Conservation (phyloP, 2,888 invertebrate genomes). For the Carabus problematicus region DNA sequence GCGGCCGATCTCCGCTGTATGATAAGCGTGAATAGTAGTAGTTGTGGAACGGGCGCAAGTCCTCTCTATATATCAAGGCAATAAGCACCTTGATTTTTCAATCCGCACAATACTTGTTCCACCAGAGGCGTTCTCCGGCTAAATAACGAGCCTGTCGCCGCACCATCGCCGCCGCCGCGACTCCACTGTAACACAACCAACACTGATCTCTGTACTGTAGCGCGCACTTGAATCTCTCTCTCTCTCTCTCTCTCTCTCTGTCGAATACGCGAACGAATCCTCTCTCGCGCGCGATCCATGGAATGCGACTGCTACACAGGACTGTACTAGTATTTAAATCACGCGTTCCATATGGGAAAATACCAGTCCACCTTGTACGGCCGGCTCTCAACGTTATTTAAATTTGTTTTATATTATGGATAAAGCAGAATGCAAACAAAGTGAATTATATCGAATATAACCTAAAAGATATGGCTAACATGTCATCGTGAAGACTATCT, state of each 20-base stretch:
- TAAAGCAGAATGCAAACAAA: too few relatives aligned
- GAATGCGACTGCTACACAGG: slow-evolving; percentile 12
- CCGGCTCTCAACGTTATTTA: too few relatives aligned
- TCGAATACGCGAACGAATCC: slow-evolving; percentile 7
- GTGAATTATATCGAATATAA: too few relatives aligned
- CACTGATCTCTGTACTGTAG: too few relatives aligned
- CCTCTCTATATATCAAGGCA: slow-evolving; percentile 34
- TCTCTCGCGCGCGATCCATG: slow-evolving; percentile 2
- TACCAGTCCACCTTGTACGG: too few relatives aligned
- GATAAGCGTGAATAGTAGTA: background rate
- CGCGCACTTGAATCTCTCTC: too few relatives aligned
- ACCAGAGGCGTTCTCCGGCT: slow-evolving; percentile 16
- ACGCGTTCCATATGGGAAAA: too few relatives aligned
- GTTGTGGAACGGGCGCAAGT: background rate
- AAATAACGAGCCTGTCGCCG: slow-evolving; percentile 32
- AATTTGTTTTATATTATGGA: too few relatives aligned
- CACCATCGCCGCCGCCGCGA: background rate
- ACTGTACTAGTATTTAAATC: background rate
- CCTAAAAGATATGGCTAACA: too few relatives aligned
- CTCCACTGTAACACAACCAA: background rate
- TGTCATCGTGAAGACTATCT: too few relatives aligned
- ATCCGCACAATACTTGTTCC: slow-evolving; percentile 36
- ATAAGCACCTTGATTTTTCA: slow-evolving; percentile 42
- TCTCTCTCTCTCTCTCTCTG: too few relatives aligned
- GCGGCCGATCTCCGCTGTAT: slow-evolving; percentile 13